A percentile compares a stretch with the other conserved stretches of the same genome.
These are phyloP conservation scores for Calcarius lapponicus DNA, from an alignment of 2,797 vertebrate genomes.

Conservation along the genomic window DNA sequence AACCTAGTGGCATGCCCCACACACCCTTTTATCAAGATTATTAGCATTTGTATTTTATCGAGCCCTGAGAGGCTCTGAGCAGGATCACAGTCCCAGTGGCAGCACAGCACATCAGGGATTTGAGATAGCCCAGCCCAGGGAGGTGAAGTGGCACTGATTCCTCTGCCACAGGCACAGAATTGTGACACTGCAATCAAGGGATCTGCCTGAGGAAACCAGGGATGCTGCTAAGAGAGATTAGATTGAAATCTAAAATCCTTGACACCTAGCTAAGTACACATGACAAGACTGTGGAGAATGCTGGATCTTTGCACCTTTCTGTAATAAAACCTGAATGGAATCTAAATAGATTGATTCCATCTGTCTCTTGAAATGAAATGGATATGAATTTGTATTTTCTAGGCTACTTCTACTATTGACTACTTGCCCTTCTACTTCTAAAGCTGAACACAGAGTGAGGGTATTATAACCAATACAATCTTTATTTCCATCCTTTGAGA, in stretches of 20 bases:
- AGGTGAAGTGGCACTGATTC: not conserved
- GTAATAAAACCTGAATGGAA: not conserved
- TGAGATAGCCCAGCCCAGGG: not conserved
- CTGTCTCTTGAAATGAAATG: not conserved
- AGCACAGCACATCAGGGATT: not conserved
- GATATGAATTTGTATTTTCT: not conserved
- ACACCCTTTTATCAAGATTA: not conserved
- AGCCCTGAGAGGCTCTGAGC: not conserved
- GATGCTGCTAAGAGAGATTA: not conserved
- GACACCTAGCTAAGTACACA: not conserved
- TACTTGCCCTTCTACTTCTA: not conserved
- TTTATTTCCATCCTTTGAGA: not conserved
- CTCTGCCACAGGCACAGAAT: not conserved
- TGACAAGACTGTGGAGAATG: not conserved
- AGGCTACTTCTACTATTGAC: not conserved
- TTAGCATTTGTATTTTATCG: not conserved
- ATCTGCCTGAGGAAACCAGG: not conserved
- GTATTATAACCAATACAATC: not conserved
- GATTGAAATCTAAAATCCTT: constrained; percentile 27
- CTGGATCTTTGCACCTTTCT: not conserved
- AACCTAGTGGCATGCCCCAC: not conserved
- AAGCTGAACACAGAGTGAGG: not conserved
- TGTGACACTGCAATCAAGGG: not conserved
- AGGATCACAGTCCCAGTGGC: not conserved
- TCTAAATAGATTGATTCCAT: not conserved